Base-by-base conservation (phyloP, 2,888 invertebrate species). In the Barypeithes pellucidus region DNA sequence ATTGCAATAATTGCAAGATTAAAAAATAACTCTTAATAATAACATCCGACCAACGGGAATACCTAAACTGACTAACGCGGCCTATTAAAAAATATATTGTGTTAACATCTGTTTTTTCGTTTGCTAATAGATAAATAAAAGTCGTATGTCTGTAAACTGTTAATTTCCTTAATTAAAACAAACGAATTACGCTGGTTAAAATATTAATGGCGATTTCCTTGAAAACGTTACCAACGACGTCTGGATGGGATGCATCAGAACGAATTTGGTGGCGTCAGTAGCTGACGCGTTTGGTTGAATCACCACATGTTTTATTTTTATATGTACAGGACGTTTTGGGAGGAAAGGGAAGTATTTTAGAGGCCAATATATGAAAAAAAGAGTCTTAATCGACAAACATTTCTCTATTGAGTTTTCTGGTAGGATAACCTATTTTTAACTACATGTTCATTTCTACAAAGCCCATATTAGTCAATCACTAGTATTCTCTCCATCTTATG, bases 101-200 rank as follows among this genome's bases (percentile, higher is more conserved):
- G 29, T 9, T 16, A 57, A 57, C 54, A 57, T 57, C 33, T 57
- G 54, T 33, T 57, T 33, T 57, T 57, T 57, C 33, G 16, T 33
- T n/a, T 57, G 11, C 54, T 8, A 9, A 18, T 29, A 16, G 16
- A 16, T 33, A 57, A 57, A 57, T 57, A 57, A 12, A 57, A 57
- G 33, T 33, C 16, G 54, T 36, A 33, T 33, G 54, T 54, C 54
- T 54, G 54, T 54, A 54, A 29, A 54, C 33, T 54, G 54, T 57
- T 33, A 57, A 33, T 57, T 24, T 57, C 33, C 12, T 57, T 57
- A 57, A 57, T 57, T 57, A 57, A 57, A 57, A 57, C 54, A 57
- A 57, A 33, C 54, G 33, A 54, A 54, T 54, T 33, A 54, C 54
- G 33, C 33, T 33, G 36, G 54, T 33, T 57, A 57, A 57, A 11